Percentiles rank a stretch among this genome's conserved stretches.
Conservation (phyloP, 1,140 invertebrate genomes). For the Triops cancriformis region DNA sequence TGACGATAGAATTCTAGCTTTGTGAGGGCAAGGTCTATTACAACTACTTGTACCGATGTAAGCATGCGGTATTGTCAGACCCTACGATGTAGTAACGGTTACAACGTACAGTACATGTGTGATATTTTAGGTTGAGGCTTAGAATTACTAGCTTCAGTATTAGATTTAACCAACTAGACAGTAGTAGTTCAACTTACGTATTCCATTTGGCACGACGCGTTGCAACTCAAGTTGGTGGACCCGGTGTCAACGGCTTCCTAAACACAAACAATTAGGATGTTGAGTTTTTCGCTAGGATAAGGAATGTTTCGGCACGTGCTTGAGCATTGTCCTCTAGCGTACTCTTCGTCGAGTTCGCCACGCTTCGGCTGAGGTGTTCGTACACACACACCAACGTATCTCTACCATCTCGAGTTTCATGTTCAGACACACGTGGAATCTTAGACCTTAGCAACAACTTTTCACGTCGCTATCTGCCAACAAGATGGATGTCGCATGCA, state of each 20-base stretch:
- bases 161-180: constrained; percentile 22
- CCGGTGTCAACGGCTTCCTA: constrained; percentile 54
- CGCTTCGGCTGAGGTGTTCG: too few species aligned
- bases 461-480: neutral
- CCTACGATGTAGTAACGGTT: constrained; percentile 19
- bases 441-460: constrained; percentile 10
- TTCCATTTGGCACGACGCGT: constrained; percentile 50
- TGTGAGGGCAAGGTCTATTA: constrained; percentile 25
- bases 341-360: too few species aligned
- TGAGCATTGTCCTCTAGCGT: too few species aligned
- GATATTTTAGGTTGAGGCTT: neutral
- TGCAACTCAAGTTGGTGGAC: constrained; percentile 52
- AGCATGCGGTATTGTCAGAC: constrained; percentile 25
- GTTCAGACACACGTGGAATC: neutral
- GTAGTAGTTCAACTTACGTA: constrained; percentile 37
- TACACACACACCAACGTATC: too few species aligned
- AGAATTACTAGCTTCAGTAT: neutral
- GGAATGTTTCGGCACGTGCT: too few species aligned
- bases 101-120: neutral
- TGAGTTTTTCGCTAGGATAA: neutral
- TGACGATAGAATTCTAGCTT: constrained; percentile 16
- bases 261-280: constrained; percentile 36
- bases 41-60: too few species aligned
- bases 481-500: too few species aligned
- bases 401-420: neutral